Percentiles rank a stretch among this genome's conserved stretches.
phyloP scores from a whole-genome alignment of 2,888 invertebrate genomes.

The Torymus aiolomorphi region DNA sequence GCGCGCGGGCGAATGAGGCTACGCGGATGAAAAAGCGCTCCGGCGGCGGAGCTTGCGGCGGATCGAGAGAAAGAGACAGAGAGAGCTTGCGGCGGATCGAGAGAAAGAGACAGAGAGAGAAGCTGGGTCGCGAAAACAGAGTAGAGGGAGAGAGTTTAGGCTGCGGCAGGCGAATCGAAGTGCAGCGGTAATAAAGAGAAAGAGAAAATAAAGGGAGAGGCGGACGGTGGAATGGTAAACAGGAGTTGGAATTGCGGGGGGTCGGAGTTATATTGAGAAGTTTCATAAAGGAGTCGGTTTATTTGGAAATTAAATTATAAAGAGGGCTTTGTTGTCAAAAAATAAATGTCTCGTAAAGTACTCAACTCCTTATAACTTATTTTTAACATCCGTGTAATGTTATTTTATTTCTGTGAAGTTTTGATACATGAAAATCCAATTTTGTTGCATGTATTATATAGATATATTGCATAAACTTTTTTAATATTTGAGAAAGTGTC shows the following conservation, averaged over 20 bases:
- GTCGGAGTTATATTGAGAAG: too few species aligned
- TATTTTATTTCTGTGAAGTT: too few species aligned
- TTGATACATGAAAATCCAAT: too few species aligned
- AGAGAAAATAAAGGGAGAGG: background rate
- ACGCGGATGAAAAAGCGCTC: slow-evolving; percentile 34
- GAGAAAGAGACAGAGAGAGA: background rate
- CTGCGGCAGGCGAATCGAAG: background rate
- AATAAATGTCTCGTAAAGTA: too few species aligned
- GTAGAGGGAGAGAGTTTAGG: background rate
- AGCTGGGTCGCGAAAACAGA: background rate
- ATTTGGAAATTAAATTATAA: too few species aligned
- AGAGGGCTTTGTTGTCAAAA: too few species aligned
- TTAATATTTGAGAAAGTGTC: too few species aligned
- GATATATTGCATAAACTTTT: too few species aligned
- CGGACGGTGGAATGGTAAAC: background rate
- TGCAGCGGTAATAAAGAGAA: background rate
- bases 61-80: background rate
- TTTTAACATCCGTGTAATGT: too few species aligned
- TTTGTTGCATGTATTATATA: too few species aligned
- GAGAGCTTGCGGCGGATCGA: background rate
- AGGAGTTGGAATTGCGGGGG: background rate
- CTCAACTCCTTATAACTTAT: too few species aligned
- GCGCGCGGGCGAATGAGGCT: slow-evolving; percentile 54
- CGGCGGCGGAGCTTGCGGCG: background rate
- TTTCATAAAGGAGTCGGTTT: too few species aligned